phyloP scores from a whole-genome alignment of 2,888 invertebrate genomes.

The Listrodromus nycthemerus region DNA sequence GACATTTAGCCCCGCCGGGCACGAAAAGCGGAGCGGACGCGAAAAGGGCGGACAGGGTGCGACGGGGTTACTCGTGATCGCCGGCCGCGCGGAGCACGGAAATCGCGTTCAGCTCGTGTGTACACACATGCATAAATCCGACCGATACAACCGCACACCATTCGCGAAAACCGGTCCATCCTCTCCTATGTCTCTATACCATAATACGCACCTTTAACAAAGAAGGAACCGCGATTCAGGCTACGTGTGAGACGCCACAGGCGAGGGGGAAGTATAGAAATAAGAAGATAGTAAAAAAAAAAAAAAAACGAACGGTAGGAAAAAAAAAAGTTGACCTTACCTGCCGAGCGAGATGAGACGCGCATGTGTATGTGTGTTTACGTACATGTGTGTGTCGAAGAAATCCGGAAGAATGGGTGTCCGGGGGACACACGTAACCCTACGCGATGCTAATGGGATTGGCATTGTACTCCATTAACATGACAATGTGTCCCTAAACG shows the following conservation, averaged over 20 bases:
- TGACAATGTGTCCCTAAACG: slow-evolving; percentile 81
- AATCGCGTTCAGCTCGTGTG: slow-evolving; percentile 37
- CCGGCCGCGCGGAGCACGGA: slow-evolving; percentile 22
- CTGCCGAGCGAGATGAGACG: slow-evolving; percentile 63
- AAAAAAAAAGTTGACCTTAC: slow-evolving; percentile 75
- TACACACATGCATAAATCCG: background rate
- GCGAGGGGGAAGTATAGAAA: slow-evolving; percentile 21
- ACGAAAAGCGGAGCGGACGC: slow-evolving; percentile 22
- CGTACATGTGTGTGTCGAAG: background rate
- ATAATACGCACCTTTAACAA: slow-evolving; percentile 28
- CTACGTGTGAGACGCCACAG: slow-evolving; percentile 30
- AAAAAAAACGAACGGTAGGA: slow-evolving; percentile 34
- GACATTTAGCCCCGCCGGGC: slow-evolving; percentile 80
- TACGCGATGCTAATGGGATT: slow-evolving; percentile 80
- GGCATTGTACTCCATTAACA: slow-evolving; percentile 80
- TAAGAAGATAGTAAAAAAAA: slow-evolving; percentile 44
- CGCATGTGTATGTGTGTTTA: background rate
- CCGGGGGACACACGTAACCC: slow-evolving; percentile 69
- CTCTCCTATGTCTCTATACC: slow-evolving; percentile 19
- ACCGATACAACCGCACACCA: background rate
- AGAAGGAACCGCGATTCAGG: slow-evolving; percentile 17
- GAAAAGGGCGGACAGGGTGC: slow-evolving; percentile 54
- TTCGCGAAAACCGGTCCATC: slow-evolving; percentile 55
- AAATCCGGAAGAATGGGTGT: slow-evolving; percentile 62
- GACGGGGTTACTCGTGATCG: slow-evolving; percentile 45